phyloP scores from a whole-genome alignment of 2,888 invertebrate species.

The Heterodera filipjevi region DNA sequence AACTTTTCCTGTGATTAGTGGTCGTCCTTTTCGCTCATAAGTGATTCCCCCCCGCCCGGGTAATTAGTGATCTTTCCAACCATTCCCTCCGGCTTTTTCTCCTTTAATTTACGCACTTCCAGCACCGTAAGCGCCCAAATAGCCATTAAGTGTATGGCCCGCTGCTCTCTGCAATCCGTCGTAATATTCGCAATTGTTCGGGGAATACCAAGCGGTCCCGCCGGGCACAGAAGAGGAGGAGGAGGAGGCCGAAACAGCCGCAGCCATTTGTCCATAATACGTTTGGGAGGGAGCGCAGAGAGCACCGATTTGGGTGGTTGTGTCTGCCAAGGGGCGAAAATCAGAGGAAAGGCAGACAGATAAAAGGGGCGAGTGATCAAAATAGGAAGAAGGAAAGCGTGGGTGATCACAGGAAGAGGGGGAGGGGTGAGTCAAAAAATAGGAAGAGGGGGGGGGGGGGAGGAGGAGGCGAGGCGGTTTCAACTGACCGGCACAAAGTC shows the following conservation, averaged over 20 bases:
- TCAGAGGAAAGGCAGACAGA: neutral
- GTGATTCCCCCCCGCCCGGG: too few species aligned
- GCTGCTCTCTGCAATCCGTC: constrained; percentile 11
- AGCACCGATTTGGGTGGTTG: neutral
- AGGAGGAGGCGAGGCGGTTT: too few species aligned
- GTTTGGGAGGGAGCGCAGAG: constrained; percentile 3
- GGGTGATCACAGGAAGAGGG: too few species aligned
- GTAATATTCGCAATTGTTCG: constrained; percentile 12
- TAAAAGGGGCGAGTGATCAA: neutral
- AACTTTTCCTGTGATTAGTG: too few species aligned
- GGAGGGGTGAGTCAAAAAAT: too few species aligned
- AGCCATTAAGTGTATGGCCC: constrained; percentile 8
- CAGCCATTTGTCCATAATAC: constrained; percentile 26
- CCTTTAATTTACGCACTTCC: neutral
- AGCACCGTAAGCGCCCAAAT: neutral
- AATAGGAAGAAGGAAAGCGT: too few species aligned
- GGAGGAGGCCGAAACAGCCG: constrained; percentile 9
- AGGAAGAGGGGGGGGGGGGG: too few species aligned
- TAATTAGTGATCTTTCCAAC: neutral
- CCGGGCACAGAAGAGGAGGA: neutral
- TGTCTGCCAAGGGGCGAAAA: neutral
- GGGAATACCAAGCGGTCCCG: constrained; percentile 19
- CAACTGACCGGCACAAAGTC: constrained; percentile 9
- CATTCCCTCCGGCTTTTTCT: neutral
- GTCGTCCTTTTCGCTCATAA: too few species aligned